These are phyloP conservation scores for Chaetodon trifasciatus DNA, from an alignment of 2,797 vertebrate species.

Conservation along the genomic window DNA sequence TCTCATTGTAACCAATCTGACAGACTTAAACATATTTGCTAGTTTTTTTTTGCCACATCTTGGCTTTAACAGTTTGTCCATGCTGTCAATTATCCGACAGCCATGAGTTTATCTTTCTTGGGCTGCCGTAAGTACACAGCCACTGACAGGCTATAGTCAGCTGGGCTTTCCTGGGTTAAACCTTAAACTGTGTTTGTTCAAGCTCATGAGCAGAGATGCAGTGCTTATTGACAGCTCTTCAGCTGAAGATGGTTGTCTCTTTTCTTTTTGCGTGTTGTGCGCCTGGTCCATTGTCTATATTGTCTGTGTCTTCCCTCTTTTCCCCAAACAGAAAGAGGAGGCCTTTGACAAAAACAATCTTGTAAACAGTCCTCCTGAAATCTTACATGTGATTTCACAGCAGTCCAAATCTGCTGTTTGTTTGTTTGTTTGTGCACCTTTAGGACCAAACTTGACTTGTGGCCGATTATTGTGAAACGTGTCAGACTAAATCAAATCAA, in stretches of 20 bases:
- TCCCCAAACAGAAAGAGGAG: not conserved
- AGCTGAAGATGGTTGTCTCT: not conserved
- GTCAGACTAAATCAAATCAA: too few relatives aligned
- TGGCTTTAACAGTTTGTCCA: not conserved
- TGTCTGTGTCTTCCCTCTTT: not conserved
- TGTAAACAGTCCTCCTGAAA: not conserved
- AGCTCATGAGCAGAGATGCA: not conserved
- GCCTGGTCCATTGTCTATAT: not conserved
- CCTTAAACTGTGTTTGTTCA: not conserved
- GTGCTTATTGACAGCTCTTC: not conserved
- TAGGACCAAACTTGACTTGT: not conserved
- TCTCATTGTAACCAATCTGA: not conserved
- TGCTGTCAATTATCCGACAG: not conserved
- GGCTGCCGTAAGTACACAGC: not conserved
- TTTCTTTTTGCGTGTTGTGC: not conserved
- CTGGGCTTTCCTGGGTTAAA: not conserved
- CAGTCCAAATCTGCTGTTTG: not conserved
- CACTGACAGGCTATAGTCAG: not conserved
- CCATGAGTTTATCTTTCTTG: too few relatives aligned
- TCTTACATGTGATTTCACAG: not conserved
- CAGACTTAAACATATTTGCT: not conserved
- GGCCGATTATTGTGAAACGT: slow-evolving; percentile 5
- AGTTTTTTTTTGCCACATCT: not conserved
- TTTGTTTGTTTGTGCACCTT: not conserved
- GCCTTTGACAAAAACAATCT: not conserved